These are phyloP conservation scores for Paralvinella palmiformis DNA, from an alignment of 1,140 invertebrate species.

Conservation along the genomic window DNA sequence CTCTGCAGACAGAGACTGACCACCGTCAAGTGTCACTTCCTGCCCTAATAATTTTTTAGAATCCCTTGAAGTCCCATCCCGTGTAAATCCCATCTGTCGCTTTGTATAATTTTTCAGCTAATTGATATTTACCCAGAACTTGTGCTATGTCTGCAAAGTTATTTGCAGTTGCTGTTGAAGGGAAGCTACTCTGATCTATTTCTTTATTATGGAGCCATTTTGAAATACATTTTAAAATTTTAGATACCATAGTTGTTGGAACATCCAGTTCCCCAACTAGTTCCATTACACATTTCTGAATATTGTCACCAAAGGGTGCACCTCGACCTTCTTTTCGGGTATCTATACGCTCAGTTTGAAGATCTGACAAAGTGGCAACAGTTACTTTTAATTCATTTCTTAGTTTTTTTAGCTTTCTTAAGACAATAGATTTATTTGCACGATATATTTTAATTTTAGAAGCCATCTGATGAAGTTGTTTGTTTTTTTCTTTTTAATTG, in stretches of 20 bases:
- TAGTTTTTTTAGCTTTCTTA: neutral
- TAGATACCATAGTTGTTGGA: too few species aligned
- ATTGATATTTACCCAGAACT: too few species aligned
- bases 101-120: too few species aligned
- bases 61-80: slow-evolving; percentile 7
- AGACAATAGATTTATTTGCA: neutral
- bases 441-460: neutral
- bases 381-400: neutral
- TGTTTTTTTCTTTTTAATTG: slow-evolving; percentile 2
- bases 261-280: too few species aligned
- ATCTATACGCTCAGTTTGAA: neutral
- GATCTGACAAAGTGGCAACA: slow-evolving; percentile 7
- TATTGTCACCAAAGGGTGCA: too few species aligned
- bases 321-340: neutral
- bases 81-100: neutral
- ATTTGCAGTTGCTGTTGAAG: too few species aligned
- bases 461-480: neutral
- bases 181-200: too few species aligned
- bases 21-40: slow-evolving; percentile 7
- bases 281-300: too few species aligned
- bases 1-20: slow-evolving; percentile 7
- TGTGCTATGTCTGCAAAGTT: too few species aligned
- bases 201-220: too few species aligned
- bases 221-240: too few species aligned
- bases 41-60: slow-evolving; percentile 10